Evolutionary conservation across 2,888 invertebrate genomes (phyloP).

Genomic region (Xestia xanthographa): DNA sequence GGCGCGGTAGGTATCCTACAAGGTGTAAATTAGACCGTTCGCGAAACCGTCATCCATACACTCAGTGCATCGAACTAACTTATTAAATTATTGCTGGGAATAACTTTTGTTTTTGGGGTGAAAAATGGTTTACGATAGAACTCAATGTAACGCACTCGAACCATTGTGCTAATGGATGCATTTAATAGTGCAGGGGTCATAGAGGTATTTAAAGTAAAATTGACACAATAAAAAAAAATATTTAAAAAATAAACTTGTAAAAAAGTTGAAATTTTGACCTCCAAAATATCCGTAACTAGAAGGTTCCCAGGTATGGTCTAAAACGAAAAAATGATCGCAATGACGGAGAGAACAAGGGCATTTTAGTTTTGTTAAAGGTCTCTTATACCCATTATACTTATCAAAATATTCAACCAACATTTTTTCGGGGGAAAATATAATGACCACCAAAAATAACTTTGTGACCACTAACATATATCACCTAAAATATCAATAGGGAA

Average conservation of each 20-base stretch:
- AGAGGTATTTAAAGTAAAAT: neutral
- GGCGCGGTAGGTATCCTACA: neutral
- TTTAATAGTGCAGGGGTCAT: neutral
- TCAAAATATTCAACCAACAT: neutral
- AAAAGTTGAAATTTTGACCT: neutral
- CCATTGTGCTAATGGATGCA: neutral
- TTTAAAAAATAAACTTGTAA: neutral
- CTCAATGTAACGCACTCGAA: neutral
- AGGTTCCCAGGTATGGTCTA: neutral
- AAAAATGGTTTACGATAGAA: neutral
- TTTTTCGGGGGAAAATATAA: constrained; percentile 93
- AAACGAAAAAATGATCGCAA: neutral
- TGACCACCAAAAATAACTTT: too few species aligned
- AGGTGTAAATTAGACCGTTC: neutral
- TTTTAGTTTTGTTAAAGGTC: neutral
- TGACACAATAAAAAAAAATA: too few species aligned
- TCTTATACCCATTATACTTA: neutral
- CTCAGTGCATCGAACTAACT: neutral
- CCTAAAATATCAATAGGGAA: too few species aligned
- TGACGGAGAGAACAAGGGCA: neutral
- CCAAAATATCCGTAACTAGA: neutral
- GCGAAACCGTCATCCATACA: neutral
- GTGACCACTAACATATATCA: too few species aligned
- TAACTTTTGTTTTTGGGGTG: too few species aligned
- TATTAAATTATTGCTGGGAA: neutral